Evolutionary conservation across 2,113 vertebrate genomes (phyloP), one percentile per base, ranked within the genome.

Genomic region (Rynchops niger): DNA sequence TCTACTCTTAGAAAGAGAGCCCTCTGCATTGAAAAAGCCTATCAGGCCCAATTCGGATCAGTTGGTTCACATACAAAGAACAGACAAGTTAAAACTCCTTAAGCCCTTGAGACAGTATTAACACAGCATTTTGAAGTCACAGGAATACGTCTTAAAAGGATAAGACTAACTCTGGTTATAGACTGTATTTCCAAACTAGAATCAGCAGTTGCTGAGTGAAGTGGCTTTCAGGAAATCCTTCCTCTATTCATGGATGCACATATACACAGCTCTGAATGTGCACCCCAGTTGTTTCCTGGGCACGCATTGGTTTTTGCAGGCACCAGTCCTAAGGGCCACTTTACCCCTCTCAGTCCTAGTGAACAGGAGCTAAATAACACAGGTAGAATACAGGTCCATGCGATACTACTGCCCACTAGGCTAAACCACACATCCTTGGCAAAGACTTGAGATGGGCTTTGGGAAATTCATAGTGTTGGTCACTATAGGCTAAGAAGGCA

Each of bases 251-350:
- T 2, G 38, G 42, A 38, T 12, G 15, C 14, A 42, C 6, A 19
- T 2, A 29, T 9, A 63, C 5, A 34, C 11, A 43, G 36, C 14
- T 38, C 25, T 13, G 11, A 58, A 65, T 0, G 7, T 6, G 62
- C 47, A 66, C 20, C 8, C 45, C 65, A 43, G 18, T 7, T 32
- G 34, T 38, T 91, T 66, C 62, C 40, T 55, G 38, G 16, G 32
- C 20, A 36, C 6, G 15, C 3, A 30, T 15, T 19, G 40, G 17
- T 12, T 72, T 86, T 82, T 56, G 36, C 72, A 65, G 45, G 11
- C 20, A 32, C 26, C 2, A 1, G 12, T 36, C 5, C 0, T 32
- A 69, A 36, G 12, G 29, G 43, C 12, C 18, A 22, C 42, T 70
- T 58, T 40, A 38, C 15, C 18, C 29, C 34, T 30, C 43, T 43